Percentiles rank a stretch among this genome's conserved stretches.
These are phyloP conservation scores for Philopedon plagiatum DNA, from an alignment of 2,888 invertebrate genomes.

Conservation along the genomic window DNA sequence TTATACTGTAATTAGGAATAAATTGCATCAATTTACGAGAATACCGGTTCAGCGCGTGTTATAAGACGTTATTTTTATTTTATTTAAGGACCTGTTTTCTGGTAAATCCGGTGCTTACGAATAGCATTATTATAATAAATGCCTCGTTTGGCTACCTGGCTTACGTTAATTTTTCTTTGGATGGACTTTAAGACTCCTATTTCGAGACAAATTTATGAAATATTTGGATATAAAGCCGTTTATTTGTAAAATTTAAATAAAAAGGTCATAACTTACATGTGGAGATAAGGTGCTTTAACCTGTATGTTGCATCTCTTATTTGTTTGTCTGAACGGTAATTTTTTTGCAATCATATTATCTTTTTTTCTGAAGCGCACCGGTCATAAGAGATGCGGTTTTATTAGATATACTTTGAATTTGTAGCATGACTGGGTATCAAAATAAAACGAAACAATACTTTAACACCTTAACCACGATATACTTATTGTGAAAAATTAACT, in stretches of 20 bases:
- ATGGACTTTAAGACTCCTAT: slow-evolving; percentile 40
- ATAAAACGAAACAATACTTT: no score
- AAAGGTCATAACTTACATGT: slow-evolving; percentile 35
- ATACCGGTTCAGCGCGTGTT: slow-evolving; percentile 29
- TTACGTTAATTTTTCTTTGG: slow-evolving; percentile 46
- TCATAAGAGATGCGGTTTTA: no score
- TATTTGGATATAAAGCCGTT: slow-evolving; percentile 44
- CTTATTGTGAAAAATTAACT: no score
- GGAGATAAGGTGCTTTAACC: slow-evolving; percentile 29
- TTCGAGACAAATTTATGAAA: slow-evolving; percentile 47
- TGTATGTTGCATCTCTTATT: neutral
- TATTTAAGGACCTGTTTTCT: slow-evolving; percentile 43
- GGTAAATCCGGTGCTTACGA: slow-evolving; percentile 32
- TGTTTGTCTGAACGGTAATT: slow-evolving; percentile 2
- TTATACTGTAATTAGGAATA: slow-evolving; percentile 35
- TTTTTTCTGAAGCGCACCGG: no score
- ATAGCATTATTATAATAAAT: slow-evolving; percentile 49
- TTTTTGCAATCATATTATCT: neutral
- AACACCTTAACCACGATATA: no score
- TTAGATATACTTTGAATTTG: no score
- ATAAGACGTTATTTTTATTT: slow-evolving; percentile 34
- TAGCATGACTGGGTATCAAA: no score
- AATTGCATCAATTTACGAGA: slow-evolving; percentile 30
- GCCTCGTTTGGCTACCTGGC: slow-evolving; percentile 46
- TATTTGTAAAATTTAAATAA: slow-evolving; percentile 41